Base-by-base conservation (phyloP, 2,888 invertebrate species). In the Capitulum mitella region DNA sequence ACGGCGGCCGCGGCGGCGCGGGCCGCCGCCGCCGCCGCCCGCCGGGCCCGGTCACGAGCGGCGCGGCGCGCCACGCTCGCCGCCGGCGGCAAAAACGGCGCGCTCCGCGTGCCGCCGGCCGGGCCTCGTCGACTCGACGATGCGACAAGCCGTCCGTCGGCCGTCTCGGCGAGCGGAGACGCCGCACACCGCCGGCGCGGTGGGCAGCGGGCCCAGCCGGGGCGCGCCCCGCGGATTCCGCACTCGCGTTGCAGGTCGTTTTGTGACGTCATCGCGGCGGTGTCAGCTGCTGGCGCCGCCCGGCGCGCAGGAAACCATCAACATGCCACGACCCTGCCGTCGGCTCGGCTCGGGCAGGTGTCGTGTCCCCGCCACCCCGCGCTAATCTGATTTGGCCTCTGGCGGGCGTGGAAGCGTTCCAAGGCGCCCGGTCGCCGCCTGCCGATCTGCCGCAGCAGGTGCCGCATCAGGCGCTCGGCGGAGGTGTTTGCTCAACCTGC, bases 71-170 rank as follows among this genome's bases (percentile, higher is more conserved):
- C 34, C 64, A 34, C 34, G 29, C 32, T 19, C 64, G 64, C 34
- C 64, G 64, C 64, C 61, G 64, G 3, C 64, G 64, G 29, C 64
- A 64, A 64, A 32, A 32, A 34, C 64, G 64, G 34, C 64, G 64
- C 32, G n/a, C n/a, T n/a, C n/a, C 22, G 19, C 51, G 1, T 1
- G 51, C 19, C 22, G 51, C 22, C 43, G n/a, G n/a, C 43, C 43
- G 43, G 43, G 43, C 43, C 43, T 43, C 43, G 43, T 43, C 6
- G 64, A 19, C 64, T 32, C 19, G 32, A 5, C 64, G 64, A 64
- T 64, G 64, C 34, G 19, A 6, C 64, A 14, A 29, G 29, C 29
- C 58, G 29, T 61, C 58, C 26, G 12, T 12, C 64, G 10, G 14
- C 32, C 10, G 32, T 3, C 61, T 14, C 16, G 61, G 16, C 34